Conservation (phyloP, 2,113 vertebrate species). For the Carassius gibelio region DNA sequence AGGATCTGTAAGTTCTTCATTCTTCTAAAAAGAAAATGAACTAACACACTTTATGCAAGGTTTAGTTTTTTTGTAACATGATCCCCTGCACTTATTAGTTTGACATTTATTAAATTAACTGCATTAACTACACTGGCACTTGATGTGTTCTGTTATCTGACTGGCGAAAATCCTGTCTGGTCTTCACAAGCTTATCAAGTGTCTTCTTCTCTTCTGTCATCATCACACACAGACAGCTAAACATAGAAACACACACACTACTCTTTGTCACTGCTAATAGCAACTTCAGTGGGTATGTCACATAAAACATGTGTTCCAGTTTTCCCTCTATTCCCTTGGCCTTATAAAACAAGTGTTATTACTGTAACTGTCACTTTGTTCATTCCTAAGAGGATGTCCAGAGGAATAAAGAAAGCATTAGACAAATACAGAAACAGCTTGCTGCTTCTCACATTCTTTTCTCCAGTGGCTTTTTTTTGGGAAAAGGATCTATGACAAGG, state of each 20-base stretch:
- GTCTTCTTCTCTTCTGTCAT: constrained; percentile 14
- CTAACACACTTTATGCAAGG: not conserved
- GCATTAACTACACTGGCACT: constrained; percentile 9
- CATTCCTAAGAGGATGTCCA: constrained; percentile 26
- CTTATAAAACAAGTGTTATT: constrained; percentile 22
- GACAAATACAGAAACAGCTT: constrained; percentile 37
- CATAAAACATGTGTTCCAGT: constrained; percentile 11
- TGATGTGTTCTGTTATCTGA: constrained; percentile 40
- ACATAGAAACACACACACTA: constrained; percentile 23
- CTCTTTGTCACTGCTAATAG: constrained; percentile 14
- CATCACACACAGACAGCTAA: constrained; percentile 11
- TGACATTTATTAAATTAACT: constrained; percentile 43
- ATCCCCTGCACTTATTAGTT: constrained; percentile 25
- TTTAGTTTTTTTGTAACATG: not conserved
- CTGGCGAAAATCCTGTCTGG: constrained; percentile 27
- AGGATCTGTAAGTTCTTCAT: not conserved
- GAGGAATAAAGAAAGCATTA: constrained; percentile 9
- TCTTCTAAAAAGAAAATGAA: not conserved
- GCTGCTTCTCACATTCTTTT: constrained; percentile 57
- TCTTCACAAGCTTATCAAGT: constrained; percentile 37
- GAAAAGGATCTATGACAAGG: constrained; percentile 38
- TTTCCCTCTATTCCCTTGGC: constrained; percentile 4
- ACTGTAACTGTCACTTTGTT: constrained; percentile 37
- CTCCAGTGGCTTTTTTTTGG: constrained; percentile 56
- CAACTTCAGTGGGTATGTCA: not conserved